Percentiles rank a stretch among this genome's conserved stretches.
Conservation (phyloP, 2,888 invertebrate species). For the Digitonthophagus gazella region DNA sequence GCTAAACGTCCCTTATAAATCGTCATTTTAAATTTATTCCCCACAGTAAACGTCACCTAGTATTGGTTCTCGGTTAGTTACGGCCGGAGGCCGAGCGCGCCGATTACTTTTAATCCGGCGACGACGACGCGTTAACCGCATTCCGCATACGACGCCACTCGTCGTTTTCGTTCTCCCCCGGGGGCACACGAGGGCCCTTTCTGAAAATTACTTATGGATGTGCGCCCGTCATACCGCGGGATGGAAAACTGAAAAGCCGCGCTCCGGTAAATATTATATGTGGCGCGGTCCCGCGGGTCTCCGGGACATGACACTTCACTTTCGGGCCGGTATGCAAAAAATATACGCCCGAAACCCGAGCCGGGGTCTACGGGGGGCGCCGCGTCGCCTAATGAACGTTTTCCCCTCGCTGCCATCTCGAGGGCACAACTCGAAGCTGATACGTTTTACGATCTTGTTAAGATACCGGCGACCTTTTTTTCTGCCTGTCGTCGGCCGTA, state of each 20-base stretch:
- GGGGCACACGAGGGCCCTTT: not conserved
- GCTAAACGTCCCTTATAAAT: slow-evolving; percentile 13
- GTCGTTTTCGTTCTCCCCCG: not conserved
- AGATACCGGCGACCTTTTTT: slow-evolving; percentile 12
- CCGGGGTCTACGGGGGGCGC: no score
- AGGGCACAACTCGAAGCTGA: not conserved
- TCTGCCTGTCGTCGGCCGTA: slow-evolving; percentile 6
- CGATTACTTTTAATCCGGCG: not conserved
- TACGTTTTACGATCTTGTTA: slow-evolving; percentile 16
- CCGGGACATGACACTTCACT: not conserved
- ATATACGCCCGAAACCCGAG: not conserved
- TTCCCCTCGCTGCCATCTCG: not conserved
- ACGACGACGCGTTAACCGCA: not conserved
- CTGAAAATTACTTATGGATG: not conserved
- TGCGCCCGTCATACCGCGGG: not conserved
- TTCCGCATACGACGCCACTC: not conserved
- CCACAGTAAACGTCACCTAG: slow-evolving; percentile 9
- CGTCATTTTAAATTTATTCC: slow-evolving; percentile 15
- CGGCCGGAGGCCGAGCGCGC: slow-evolving; percentile 2
- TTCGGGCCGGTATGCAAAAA: not conserved
- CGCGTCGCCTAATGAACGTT: not conserved
- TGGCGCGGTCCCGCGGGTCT: not conserved
- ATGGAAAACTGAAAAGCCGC: not conserved
- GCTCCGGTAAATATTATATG: not conserved
- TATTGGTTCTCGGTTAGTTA: slow-evolving; percentile 13